Evolutionary conservation across 64 coral and sea anemone genomes (phyloP), one percentile per base, ranked within the genome.

Genomic region (Montipora capricornis): DNA sequence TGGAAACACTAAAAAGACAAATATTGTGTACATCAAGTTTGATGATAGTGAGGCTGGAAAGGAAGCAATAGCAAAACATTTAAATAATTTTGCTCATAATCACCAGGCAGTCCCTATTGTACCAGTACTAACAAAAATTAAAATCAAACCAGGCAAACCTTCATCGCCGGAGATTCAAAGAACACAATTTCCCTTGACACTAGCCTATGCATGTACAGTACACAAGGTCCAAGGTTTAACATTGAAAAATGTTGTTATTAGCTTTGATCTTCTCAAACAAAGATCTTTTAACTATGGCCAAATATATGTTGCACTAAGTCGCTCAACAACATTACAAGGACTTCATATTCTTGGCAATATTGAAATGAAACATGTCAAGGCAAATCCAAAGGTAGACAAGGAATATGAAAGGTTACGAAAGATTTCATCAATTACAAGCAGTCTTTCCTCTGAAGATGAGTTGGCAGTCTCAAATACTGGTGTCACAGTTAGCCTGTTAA

Each of bases 401-500:
- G 93, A 95, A 95, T 92, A 95, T 92, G 75, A 92, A 88, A 92
- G 89, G 73, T 66, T 95, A 61, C 71, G 90, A 92, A 51, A 90
- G 68, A 88, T 89, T 73, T 75, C 74, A 89, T 57, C 87, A 94
- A 82, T 89, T 47, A 88, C 61, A 94, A 94, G 3, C 3, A 94
- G 82, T 93, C 70, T 80, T 93, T 60, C 84, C 45, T 88, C 59
- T 89, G 45, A 80, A 80, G 76, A 87, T 70, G 70, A 73, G 68
- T 71, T 74, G 1, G 47, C 50, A 73, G 1, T 80, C 37, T 80
- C 48, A 85, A 92, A 79, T 74, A 71, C 19, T 80, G 49, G 19
- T 73, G 57, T 68, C 60, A 89, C 87, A 74, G 55, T 94, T 81
- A 15, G 8, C 9, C 87, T 90, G 16, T 79, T 94, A 60, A 91